Base-by-base conservation (phyloP, 1,140 invertebrate species). In the Aplysia californica region DNA sequence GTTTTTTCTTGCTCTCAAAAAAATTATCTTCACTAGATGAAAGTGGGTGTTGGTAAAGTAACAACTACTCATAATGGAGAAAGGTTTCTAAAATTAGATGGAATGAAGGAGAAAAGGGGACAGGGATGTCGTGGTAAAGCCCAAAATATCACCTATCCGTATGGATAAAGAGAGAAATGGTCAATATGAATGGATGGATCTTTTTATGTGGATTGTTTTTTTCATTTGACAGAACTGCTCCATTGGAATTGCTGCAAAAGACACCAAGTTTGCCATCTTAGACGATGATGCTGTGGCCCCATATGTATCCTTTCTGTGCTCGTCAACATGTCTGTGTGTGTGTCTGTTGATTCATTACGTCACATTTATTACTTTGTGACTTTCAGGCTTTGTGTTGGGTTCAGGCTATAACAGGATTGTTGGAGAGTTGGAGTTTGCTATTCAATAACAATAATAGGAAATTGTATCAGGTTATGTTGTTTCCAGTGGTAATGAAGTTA, bases 221-320 rank as follows among this genome's bases (percentile, higher is more conserved):
- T 67, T 66, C 41, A 67, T 61, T 38, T 83, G 86, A 50, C 88
- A 96, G 94, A 98, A 98, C 89, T 96, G 97, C 58, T 97, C 96
- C 0, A 94, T 98, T 84, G 95, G 94, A 0, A 92, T 97, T 81
- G 96, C 98, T 23, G 96, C 96, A 18, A 94, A 95, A 84, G 94
- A 92, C 75, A 93, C 92, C 33, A 90, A 93, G 0, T 96, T 99
- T 81, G 93, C 92, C 64, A 93, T 97, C 74, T 93, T 95, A 75
- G 93, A 95, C 79, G 96, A 98, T 87, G 92, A 94, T 0, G 92
- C 93, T 76, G 94, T 94, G 41, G 89, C 92, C 1, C 87, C 91
- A 31, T 97, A 88, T 85, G 88, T 90, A 89, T 89, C 87, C 86
- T 89, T 89, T 81, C 23, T 21, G 56, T 31, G 20, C 26, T 29